Evolutionary conservation across 2,888 invertebrate genomes (phyloP).

Genomic region (Ditylenchus weischeri): DNA sequence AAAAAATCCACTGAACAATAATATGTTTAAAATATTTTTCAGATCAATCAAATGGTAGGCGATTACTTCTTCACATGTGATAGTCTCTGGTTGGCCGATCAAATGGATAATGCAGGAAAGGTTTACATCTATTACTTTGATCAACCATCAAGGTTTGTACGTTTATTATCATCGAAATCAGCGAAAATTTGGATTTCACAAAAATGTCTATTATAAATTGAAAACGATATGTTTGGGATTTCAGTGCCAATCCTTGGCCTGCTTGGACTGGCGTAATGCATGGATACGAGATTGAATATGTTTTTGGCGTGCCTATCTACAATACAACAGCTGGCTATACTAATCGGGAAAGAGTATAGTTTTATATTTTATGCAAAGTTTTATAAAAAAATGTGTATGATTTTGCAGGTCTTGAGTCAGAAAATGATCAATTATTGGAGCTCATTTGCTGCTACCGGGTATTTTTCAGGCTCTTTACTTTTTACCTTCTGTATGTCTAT

Average conservation of each 20-base stretch:
- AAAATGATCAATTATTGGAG: conserved; percentile 56
- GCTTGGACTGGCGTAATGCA: conserved; percentile 76
- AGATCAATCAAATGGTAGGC: conserved; percentile 66
- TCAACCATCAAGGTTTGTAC: conserved; percentile 45
- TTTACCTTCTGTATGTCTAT: neutral
- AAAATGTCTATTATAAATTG: no score
- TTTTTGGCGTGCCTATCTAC: conserved; percentile 80
- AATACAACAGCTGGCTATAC: conserved; percentile 54
- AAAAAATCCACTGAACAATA: neutral
- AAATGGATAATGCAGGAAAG: conserved; percentile 38
- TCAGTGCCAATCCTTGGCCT: conserved; percentile 57
- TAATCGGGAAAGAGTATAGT: conserved; percentile 26
- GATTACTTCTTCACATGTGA: conserved; percentile 75
- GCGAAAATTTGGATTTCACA: no score
- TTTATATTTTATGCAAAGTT: neutral
- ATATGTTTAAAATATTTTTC: neutral
- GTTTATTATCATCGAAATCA: no score
- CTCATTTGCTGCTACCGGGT: conserved; percentile 52
- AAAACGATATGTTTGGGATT: neutral
- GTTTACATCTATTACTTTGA: conserved; percentile 58
- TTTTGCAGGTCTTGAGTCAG: conserved; percentile 34
- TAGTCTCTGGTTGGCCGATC: conserved; percentile 52
- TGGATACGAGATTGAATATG: conserved; percentile 93
- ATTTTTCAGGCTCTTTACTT: neutral
- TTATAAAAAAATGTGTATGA: neutral